Base-by-base conservation (phyloP, 2,797 vertebrate genomes). In the Melanotaenia trifasciata region DNA sequence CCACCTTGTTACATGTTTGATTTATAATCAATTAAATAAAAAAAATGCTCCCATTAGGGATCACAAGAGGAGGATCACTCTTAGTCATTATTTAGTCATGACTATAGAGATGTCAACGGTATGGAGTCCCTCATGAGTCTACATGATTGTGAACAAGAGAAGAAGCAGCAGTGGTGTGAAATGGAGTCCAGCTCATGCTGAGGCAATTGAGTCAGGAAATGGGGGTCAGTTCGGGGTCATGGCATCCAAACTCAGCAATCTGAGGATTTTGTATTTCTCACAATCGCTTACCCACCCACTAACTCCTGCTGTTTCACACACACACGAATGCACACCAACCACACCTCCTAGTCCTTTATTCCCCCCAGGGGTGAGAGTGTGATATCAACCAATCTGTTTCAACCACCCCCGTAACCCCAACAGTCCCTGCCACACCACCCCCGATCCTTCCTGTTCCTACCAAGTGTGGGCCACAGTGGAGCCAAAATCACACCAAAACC, bases 161-260 rank as follows among this genome's bases (percentile, higher is more conserved):
- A 73, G 83, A 79, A 83, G 63, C 80, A 63, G 80, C 47, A 1
- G 79, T 73, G 80, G 84, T 79, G 85, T 77, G 75, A 84, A 85
- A 89, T 86, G 63, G 86, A 90, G 83, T 76, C 80, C 66, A 24
- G 77, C 89, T 86, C 89, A 87, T 2, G 85, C 91, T 87, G 89
- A 89, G 91, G 81, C 87, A 92, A 92, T 92, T 84, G 82, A 91
- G 90, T 86, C 84, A 89, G 92, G 91, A 92, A 92, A 93, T 90
- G 83, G 90, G 87, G 92, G 91, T 93, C 88, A 66, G 58, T 20
- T 76, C 18, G 65, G 76, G 91, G 90, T 93, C 90, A 79, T 16
- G 70, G 81, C 80, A 20, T 82, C 86, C 83, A 84, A 87, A 91
- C 87, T 88, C 81, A 70, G 70, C 84, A 84, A 78, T 84, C 66